Conservation (phyloP, 2,113 vertebrate species). For the Austrofundulus limnaeus region DNA sequence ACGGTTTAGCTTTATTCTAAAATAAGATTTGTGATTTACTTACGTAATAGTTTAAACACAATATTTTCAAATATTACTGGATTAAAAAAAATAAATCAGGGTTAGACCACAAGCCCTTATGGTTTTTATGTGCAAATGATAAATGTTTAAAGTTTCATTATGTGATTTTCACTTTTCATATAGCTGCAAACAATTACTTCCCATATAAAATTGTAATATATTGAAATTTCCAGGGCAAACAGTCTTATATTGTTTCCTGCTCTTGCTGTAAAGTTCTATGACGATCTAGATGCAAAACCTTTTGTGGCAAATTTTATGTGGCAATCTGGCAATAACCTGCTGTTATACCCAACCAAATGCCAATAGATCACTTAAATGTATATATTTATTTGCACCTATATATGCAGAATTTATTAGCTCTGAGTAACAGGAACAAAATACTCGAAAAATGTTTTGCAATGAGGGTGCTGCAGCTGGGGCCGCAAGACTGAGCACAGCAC, state of each 20-base stretch:
- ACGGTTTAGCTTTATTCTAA: neutral
- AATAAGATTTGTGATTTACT: neutral
- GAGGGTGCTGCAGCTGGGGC: neutral
- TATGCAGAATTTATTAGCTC: neutral
- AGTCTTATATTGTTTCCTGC: no score
- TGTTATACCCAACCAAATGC: no score
- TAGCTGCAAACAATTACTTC: neutral
- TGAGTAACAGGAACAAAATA: neutral
- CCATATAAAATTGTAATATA: no score
- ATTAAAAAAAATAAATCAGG: no score
- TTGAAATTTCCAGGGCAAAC: no score
- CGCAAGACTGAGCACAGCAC: neutral
- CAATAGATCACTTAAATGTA: no score
- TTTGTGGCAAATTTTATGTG: no score
- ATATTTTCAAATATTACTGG: neutral
- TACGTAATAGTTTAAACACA: neutral
- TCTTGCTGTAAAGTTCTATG: no score
- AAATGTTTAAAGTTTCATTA: neutral
- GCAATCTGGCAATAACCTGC: no score
- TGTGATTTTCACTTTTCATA: no score
- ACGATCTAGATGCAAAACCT: no score
- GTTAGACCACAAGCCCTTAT: neutral
- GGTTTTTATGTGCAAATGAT: neutral
- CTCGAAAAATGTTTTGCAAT: neutral
- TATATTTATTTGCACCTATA: neutral